These are phyloP conservation scores for Anticlea derivata DNA, from an alignment of 2,888 invertebrate genomes.

Conservation along the genomic window DNA sequence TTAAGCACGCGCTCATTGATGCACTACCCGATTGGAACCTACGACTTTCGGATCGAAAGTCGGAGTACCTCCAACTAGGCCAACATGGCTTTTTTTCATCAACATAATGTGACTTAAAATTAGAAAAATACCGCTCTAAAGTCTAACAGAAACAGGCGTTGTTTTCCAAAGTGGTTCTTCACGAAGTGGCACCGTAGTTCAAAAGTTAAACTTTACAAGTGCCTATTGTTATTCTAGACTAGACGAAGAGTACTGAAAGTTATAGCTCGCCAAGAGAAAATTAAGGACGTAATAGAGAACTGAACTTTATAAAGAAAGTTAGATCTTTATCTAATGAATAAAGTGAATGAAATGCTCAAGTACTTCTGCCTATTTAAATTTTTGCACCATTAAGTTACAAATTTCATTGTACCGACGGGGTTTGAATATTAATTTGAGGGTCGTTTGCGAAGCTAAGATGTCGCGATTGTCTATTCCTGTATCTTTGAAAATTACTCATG, in stretches of 20 bases:
- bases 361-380: constrained; percentile 14
- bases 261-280: constrained; percentile 20
- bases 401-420: constrained; percentile 8
- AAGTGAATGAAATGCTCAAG: constrained; percentile 33
- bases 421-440: constrained; percentile 15
- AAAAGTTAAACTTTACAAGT: not conserved
- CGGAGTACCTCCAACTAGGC: too few relatives aligned
- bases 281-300: constrained; percentile 28
- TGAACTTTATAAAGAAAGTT: constrained; percentile 31
- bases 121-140: too few relatives aligned
- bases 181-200: not conserved
- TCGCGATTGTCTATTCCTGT: too few relatives aligned
- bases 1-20: too few relatives aligned
- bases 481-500: too few relatives aligned
- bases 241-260: constrained; percentile 1
- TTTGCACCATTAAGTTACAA: constrained; percentile 9
- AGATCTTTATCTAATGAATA: constrained; percentile 34
- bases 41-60: too few relatives aligned
- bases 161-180: not conserved
- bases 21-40: too few relatives aligned
- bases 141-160: too few relatives aligned
- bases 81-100: too few relatives aligned
- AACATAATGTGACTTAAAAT: too few relatives aligned
- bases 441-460: not conserved
- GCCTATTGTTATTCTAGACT: constrained; percentile 13